Percentiles rank a stretch among this genome's conserved stretches.
Conservation (phyloP, 2,113 vertebrate species). For the Campylomormyrus numenius region DNA sequence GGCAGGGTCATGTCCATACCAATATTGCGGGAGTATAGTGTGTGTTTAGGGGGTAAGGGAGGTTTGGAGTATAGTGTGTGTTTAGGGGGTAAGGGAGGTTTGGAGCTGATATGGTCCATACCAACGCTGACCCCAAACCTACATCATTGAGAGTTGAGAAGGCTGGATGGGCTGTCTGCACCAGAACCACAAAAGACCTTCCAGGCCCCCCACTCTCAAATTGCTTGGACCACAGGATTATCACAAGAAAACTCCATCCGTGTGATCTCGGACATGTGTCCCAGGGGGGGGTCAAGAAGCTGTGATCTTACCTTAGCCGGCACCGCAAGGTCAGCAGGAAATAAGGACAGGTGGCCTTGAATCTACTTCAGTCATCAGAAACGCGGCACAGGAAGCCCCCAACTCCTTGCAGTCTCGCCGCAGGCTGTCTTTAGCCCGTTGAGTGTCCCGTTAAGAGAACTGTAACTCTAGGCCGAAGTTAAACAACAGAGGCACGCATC, state of each 20-base stretch:
- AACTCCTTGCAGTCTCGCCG: background rate
- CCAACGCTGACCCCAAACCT: background rate
- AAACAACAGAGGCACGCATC: constrained; percentile 19
- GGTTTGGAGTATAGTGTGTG: background rate
- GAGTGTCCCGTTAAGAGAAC: constrained; percentile 15
- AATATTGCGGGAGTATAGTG: background rate
- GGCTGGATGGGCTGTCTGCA: background rate
- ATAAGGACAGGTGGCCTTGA: background rate
- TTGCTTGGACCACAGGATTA: background rate
- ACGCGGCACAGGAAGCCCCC: background rate
- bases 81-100: background rate
- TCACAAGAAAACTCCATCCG: background rate
- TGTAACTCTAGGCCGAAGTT: constrained; percentile 15
- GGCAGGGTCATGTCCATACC: background rate
- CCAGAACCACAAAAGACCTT: background rate
- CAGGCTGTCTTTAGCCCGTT: background rate
- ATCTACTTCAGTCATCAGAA: background rate
- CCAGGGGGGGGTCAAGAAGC: background rate
- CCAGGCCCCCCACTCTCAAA: background rate
- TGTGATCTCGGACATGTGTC: background rate
- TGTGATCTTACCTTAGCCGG: background rate
- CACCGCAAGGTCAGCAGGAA: background rate
- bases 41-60: background rate
- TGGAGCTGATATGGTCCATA: background rate
- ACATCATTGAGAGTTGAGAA: background rate